Percentiles rank a stretch among this genome's conserved stretches.
Conservation (phyloP, 2,888 invertebrate genomes). For the Ferdinandea cuprea region DNA sequence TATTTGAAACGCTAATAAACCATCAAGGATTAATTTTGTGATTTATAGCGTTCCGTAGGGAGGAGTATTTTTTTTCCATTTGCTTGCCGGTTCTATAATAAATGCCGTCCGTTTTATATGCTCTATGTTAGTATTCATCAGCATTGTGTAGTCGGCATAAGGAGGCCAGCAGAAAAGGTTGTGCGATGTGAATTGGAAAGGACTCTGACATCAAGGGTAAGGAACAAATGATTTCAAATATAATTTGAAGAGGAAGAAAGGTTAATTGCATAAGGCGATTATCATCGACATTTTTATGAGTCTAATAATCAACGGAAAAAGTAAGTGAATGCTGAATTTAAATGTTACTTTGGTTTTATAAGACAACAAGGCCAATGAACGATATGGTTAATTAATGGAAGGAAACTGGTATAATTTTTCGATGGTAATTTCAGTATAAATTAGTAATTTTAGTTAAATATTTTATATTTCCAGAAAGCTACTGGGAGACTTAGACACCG, state of each 20-base stretch:
- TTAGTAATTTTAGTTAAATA: too few species aligned
- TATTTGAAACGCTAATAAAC: conserved; percentile 80
- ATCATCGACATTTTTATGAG: neutral
- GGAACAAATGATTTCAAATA: conserved; percentile 34
- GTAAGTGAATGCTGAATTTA: too few species aligned
- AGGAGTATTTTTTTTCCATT: conserved; percentile 25
- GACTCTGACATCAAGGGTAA: conserved; percentile 10
- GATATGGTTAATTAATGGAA: too few species aligned
- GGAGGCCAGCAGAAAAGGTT: neutral
- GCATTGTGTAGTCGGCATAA: conserved; percentile 10
- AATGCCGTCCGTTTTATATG: conserved; percentile 8
- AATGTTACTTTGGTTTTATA: too few species aligned
- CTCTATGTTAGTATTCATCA: conserved; percentile 3
- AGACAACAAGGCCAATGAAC: too few species aligned
- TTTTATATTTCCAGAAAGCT: too few species aligned
- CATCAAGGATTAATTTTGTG: conserved; percentile 82
- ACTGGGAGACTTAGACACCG: too few species aligned
- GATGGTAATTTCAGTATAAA: too few species aligned
- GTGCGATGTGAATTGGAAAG: neutral
- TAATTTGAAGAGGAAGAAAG: conserved; percentile 16
- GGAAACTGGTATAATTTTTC: too few species aligned
- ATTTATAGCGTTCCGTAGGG: conserved; percentile 79
- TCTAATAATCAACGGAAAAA: too few species aligned
- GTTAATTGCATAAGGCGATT: conserved; percentile 34
- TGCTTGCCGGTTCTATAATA: neutral